Evolutionary conservation across 2,797 vertebrate species (phyloP), one percentile per base, ranked within the genome.

Genomic region (Ibycter americanus): DNA sequence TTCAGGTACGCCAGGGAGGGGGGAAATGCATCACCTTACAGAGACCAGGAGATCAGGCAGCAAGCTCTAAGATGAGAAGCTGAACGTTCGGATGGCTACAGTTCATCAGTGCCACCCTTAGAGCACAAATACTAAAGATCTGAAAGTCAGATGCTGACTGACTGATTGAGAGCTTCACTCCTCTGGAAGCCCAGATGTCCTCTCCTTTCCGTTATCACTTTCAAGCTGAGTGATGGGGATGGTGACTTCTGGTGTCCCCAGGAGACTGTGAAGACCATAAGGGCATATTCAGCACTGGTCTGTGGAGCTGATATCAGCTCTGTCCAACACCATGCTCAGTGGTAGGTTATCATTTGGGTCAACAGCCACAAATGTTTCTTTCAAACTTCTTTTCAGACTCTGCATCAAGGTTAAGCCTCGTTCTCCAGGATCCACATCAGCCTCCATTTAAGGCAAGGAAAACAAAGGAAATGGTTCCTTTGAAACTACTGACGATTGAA

Each of bases 401-500:
- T 87, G 55, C 25, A 80, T 70, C 52, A 93, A 93, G 92, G 83
- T 94, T 92, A 93, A 89, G 61, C 58, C 59, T 84, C 63, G 80
- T 67, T 95, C 55, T 87, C 59, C 71, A 95, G 74, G 55, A 90
- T 72, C 55, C 29, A 73, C 77, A 89, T 66, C 47, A 80, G 46
- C 63, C 29, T 77, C 77, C 59, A 73, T 80, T 93, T 87, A 90
- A 90, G 68, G 52, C 40, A 90, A 89, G 44, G 44, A 67, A 95
- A 96, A 95, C 89, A 96, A 96, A 97, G 86, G 89, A 72, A 92
- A 66, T 3, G 1, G 38, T 71, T 94, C 78, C 91, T 97, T 97
- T 97, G 93, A 97, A 97, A 96, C 31, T 89, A 61, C 63, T 87
- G 87, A 92, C 46, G 49, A 93, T 71, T 95, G 90, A 97, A 96